Conservation (phyloP, 2,113 vertebrate species). For the Gopherus flavomarginatus region DNA sequence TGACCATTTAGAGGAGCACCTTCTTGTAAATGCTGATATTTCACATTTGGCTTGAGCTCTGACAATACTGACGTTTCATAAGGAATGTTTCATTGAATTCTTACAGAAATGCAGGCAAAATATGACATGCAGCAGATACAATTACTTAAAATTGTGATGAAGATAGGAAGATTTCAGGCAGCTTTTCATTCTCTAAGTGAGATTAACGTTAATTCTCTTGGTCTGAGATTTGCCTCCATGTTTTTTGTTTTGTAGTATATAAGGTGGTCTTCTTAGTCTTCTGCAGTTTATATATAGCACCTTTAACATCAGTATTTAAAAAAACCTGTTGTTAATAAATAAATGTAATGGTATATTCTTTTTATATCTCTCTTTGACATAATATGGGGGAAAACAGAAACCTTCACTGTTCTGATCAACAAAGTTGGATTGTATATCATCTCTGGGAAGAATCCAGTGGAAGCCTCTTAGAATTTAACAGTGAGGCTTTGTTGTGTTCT, state of each 20-base stretch:
- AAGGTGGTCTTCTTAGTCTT: neutral
- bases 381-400: conserved; percentile 16
- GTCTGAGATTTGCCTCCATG: neutral
- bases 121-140: neutral
- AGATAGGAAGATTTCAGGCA: neutral
- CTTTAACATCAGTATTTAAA: neutral
- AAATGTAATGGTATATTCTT: neutral
- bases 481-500: conserved; percentile 48
- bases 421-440: conserved; percentile 38
- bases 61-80: neutral
- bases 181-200: neutral
- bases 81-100: neutral
- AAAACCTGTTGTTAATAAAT: neutral
- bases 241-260: neutral
- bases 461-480: conserved; percentile 33
- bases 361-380: neutral
- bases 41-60: neutral
- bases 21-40: neutral
- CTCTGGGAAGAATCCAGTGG: conserved; percentile 16
- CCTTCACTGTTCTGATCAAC: conserved; percentile 30
- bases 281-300: neutral
- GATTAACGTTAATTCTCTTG: neutral
- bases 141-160: neutral
- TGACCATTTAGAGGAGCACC: neutral
- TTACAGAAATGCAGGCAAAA: neutral